phyloP scores from a whole-genome alignment of 2,797 vertebrate genomes.

The Tiaroga cobitis region DNA sequence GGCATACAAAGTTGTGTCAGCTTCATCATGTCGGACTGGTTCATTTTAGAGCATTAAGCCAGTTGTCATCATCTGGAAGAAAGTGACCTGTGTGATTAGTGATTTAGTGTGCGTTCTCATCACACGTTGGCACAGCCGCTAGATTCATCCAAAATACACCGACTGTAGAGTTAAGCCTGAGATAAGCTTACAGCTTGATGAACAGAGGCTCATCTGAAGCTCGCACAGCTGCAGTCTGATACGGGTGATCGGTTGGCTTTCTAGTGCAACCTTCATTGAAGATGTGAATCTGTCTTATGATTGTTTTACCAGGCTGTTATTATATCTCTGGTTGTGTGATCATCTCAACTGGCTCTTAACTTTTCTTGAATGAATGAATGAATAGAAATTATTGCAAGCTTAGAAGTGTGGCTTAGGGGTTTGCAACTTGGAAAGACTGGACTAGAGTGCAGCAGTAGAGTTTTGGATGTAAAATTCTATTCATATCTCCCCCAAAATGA shows the following conservation, averaged over 20 bases:
- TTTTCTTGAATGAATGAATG: neutral
- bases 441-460: neutral
- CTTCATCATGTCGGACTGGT: neutral
- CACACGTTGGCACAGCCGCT: neutral
- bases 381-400: neutral
- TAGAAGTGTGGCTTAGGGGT: neutral
- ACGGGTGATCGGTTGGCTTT: neutral
- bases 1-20: neutral
- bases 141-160: conserved; percentile 7
- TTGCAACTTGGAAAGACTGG: neutral
- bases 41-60: conserved; percentile 1
- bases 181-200: conserved; percentile 38
- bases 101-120: neutral
- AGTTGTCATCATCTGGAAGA: conserved; percentile 33
- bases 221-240: neutral
- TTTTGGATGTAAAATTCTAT: neutral
- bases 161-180: conserved; percentile 24
- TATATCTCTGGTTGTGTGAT: neutral
- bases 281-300: neutral
- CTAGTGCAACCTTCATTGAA: neutral
- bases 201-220: conserved; percentile 12
- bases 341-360: neutral
- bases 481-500: neutral
- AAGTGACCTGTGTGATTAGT: conserved; percentile 29
- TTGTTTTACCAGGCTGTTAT: neutral